Evolutionary conservation across 2,113 vertebrate genomes (phyloP), one percentile per base, ranked within the genome.

Genomic region (Elaphurus davidianus): DNA sequence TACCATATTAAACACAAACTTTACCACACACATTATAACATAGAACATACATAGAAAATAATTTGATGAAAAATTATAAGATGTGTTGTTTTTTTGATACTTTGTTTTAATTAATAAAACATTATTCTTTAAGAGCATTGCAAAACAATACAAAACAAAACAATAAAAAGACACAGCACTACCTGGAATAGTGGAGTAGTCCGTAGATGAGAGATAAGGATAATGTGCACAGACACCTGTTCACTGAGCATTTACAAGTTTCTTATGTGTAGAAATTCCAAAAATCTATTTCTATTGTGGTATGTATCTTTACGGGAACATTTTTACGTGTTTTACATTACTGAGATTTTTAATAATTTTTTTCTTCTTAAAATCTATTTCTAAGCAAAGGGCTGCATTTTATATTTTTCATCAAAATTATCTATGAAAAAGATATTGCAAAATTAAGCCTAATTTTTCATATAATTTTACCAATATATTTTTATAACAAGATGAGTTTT

Each of bases 381-480:
- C 25, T 47, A 93, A 95, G 45, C 2, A 67, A 36, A 96, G 0
- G 10, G 45, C 47, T 97, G 1, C 15, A 91, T 94, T 98, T 98
- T 95, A 88, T 28, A 96, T 54, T 2, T 1, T 1, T 21, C 95
- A 98, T 95, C 6, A 96, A 27, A 93, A 23, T 14, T 21, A 91
- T 92, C 43, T 67, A 88, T 94, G 36, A 97, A 98, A 96, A 97
- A 7, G 30, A 1, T 60, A 59, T 71, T 96, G 67, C 90, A 89
- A 98, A 98, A 90, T 97, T 96, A 97, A 43, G 25, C 25, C 17
- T 27, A 60, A 71, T 67, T 93, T 96, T 81, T 97, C 23, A 25
- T 87, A 43, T 95, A 94, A 97, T 21, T 91, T 92, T 97, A 55
- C 91, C 71, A 96, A 98, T 90, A 97, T 6, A 96, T 97, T 98